These are phyloP conservation scores for Dissostichus mawsoni DNA, from an alignment of 2,113 vertebrate species.

Conservation along the genomic window DNA sequence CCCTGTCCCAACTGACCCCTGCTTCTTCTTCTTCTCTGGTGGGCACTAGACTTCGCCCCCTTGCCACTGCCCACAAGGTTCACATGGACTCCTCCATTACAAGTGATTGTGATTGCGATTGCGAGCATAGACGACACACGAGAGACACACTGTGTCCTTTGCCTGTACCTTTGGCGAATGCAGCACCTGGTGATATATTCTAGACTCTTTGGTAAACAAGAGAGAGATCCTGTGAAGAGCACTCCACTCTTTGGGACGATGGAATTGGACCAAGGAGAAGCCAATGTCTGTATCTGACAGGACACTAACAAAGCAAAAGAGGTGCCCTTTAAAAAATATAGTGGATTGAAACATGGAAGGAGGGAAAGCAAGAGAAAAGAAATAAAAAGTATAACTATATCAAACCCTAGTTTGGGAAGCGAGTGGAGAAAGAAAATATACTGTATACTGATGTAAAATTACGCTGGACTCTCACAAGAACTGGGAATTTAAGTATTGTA, in stretches of 20 bases:
- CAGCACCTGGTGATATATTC: constrained; percentile 86
- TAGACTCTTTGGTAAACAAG: constrained; percentile 84
- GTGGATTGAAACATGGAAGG: constrained; percentile 72
- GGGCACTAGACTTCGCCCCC: constrained; percentile 89
- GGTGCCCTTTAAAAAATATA: constrained; percentile 84
- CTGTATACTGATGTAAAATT: constrained; percentile 94
- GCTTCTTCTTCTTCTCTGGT: constrained; percentile 66
- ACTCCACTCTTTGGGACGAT: constrained; percentile 87
- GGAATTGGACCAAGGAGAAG: constrained; percentile 91
- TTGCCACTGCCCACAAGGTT: constrained; percentile 87
- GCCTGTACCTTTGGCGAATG: constrained; percentile 79
- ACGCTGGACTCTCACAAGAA: constrained; percentile 96
- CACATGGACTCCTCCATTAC: constrained; percentile 82
- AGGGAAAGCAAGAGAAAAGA: constrained; percentile 71
- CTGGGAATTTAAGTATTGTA: constrained; percentile 99
- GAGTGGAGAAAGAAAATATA: constrained; percentile 86
- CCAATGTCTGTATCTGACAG: constrained; percentile 89
- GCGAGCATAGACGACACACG: constrained; percentile 62
- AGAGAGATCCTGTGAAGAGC: constrained; percentile 86
- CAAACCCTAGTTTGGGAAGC: constrained; percentile 84
- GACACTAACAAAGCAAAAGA: constrained; percentile 89
- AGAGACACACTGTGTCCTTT: constrained; percentile 73
- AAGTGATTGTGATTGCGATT: constrained; percentile 76
- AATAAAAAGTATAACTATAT: constrained; percentile 88
- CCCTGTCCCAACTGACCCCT: constrained; percentile 80